Evolutionary conservation across 2,113 vertebrate genomes (phyloP).

Genomic region (Naja naja): DNA sequence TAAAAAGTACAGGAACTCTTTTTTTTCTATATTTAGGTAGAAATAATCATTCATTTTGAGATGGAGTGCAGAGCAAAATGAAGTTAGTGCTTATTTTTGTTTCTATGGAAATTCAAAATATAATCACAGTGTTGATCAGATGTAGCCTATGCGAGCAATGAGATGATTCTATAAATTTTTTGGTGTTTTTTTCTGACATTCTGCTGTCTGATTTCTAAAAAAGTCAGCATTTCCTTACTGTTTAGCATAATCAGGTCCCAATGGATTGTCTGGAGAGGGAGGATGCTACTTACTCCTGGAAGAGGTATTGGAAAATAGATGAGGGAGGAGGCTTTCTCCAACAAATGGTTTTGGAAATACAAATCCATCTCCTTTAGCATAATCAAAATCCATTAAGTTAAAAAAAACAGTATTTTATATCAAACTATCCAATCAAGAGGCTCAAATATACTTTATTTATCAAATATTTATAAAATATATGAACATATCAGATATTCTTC

Average conservation of each 20-base stretch:
- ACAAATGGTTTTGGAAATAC: background rate
- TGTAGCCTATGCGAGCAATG: background rate
- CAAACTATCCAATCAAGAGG: fast-evolving
- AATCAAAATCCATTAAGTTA: background rate
- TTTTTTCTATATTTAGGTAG: background rate
- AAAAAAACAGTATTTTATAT: background rate
- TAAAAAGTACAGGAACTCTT: background rate
- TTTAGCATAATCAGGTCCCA: background rate
- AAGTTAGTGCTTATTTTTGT: background rate
- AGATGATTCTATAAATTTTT: background rate
- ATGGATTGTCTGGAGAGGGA: background rate
- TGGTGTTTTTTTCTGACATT: background rate
- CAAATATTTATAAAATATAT: background rate
- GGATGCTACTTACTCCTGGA: background rate
- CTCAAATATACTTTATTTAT: constrained; percentile 49
- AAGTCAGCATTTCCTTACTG: background rate
- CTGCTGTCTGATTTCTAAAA: background rate
- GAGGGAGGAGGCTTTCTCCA: background rate
- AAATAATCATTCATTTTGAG: background rate
- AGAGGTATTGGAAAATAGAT: background rate
- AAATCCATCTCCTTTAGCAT: background rate
- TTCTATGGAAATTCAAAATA: background rate
- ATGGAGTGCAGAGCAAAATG: background rate
- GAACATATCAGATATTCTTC: background rate
- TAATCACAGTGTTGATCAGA: background rate